Conservation (phyloP, 2,888 invertebrate species). For the Labia minor region DNA sequence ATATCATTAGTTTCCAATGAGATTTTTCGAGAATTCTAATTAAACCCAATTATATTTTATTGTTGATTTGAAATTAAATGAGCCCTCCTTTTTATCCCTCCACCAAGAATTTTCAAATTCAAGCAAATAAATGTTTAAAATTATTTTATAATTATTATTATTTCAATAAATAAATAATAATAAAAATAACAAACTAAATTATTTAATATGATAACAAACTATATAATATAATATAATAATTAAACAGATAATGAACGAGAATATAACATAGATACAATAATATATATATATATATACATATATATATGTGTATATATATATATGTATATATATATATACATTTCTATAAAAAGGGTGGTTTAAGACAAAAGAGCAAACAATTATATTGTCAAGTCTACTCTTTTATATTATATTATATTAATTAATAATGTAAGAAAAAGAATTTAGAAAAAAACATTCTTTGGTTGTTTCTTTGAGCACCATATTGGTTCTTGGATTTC, state of each 20-base stretch:
- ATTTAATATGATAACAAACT: neutral
- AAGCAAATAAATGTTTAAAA: neutral
- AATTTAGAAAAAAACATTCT: neutral
- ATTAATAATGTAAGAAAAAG: neutral
- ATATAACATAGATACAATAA: neutral
- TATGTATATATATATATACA: neutral
- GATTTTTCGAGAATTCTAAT: neutral
- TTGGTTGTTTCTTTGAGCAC: too few species aligned
- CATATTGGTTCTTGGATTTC: too few species aligned
- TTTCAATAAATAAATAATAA: neutral
- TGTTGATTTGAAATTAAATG: neutral
- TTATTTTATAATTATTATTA: neutral
- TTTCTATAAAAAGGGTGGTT: neutral
- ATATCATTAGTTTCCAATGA: neutral
- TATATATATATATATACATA: too few species aligned
- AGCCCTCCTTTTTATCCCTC: neutral
- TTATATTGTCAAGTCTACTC: neutral
- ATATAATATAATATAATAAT: constrained; percentile 1
- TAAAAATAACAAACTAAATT: neutral
- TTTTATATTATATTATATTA: constrained; percentile 1
- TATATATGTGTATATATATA: too few species aligned
- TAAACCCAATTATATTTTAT: neutral
- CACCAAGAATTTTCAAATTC: constrained; percentile 2
- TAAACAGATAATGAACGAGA: neutral
- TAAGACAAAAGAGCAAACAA: neutral